phyloP scores from a whole-genome alignment of 2,797 vertebrate genomes.

The Rhadinocentrus ornatus region DNA sequence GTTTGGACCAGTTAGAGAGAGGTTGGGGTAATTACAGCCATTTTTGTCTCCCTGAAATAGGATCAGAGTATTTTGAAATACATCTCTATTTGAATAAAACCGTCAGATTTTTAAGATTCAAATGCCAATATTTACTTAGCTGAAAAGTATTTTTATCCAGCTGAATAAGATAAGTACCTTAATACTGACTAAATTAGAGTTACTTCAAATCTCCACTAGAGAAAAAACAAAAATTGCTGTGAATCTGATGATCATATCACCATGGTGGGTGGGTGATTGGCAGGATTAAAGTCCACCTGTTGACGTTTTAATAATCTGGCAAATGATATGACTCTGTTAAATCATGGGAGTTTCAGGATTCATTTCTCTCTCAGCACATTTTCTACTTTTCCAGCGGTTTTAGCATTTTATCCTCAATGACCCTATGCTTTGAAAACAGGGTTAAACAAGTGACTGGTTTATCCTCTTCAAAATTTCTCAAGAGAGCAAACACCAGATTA shows the following conservation, averaged over 20 bases:
- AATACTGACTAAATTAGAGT: neutral
- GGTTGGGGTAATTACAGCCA: constrained; percentile 31
- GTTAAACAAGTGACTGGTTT: constrained; percentile 12
- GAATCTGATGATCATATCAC: constrained; percentile 56
- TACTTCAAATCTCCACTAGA: neutral
- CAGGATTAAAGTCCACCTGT: constrained; percentile 51
- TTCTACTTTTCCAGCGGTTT: constrained; percentile 67
- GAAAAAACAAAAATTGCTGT: constrained; percentile 9
- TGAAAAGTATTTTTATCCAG: constrained; percentile 26
- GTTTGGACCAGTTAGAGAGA: constrained; percentile 40
- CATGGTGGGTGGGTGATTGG: constrained; percentile 30
- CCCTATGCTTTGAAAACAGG: constrained; percentile 30
- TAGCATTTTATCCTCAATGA: constrained; percentile 37
- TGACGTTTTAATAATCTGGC: constrained; percentile 65
- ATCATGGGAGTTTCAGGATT: constrained; percentile 42
- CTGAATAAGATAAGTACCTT: constrained; percentile 5
- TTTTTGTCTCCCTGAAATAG: constrained; percentile 32
- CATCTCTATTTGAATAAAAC: constrained; percentile 40
- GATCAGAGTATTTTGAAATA: constrained; percentile 17
- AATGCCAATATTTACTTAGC: constrained; percentile 27
- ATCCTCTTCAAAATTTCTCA: constrained; percentile 12
- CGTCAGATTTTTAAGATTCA: constrained; percentile 19
- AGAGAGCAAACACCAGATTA: neutral
- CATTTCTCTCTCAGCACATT: constrained; percentile 43
- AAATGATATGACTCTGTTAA: constrained; percentile 32